phyloP scores from a whole-genome alignment of 2,797 vertebrate genomes.

The Pseudotriccus pelzelni region DNA sequence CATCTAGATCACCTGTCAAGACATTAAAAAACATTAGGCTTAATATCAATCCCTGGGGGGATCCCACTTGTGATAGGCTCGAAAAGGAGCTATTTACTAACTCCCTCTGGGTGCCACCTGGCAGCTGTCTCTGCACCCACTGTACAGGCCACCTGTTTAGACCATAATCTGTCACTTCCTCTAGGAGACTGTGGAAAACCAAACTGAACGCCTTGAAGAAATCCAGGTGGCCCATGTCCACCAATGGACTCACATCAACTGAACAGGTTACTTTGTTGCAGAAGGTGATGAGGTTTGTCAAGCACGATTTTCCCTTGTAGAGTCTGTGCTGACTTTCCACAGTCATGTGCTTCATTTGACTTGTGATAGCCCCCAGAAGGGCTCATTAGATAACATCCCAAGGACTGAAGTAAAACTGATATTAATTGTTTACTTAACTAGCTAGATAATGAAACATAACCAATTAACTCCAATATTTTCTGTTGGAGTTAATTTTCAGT shows the following conservation, averaged over 20 bases:
- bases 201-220: background rate
- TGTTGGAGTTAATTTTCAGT: background rate
- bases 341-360: background rate
- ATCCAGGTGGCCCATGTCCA: background rate
- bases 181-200: background rate
- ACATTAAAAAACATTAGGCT: background rate
- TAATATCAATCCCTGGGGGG: background rate
- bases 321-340: background rate
- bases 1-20: background rate
- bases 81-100: background rate
- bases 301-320: background rate
- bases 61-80: background rate
- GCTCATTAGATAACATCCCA: background rate
- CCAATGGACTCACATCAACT: background rate
- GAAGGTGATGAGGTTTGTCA: background rate
- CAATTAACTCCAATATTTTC: background rate
- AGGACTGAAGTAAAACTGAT: background rate
- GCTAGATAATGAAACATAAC: background rate
- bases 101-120: background rate
- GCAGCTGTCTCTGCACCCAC: background rate
- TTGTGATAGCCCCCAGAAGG: background rate
- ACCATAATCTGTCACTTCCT: background rate
- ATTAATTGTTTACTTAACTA: background rate
- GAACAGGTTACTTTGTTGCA: background rate
- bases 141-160: background rate